Evolutionary conservation across 2,797 vertebrate species (phyloP).

Genomic region (Acrossocheilus fasciatus): DNA sequence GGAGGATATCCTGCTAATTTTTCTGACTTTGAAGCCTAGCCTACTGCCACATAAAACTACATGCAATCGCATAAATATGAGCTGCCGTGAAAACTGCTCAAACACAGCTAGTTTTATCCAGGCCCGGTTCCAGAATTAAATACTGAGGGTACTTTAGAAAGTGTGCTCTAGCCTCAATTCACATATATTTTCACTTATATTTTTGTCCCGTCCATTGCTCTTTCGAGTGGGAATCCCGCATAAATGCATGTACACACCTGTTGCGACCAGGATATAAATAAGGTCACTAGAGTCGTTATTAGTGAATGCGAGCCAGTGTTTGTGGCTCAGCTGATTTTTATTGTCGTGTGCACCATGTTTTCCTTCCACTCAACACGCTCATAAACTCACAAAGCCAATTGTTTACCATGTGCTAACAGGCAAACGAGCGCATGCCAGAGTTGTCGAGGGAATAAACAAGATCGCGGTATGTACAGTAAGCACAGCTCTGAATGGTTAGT

Average conservation of each 20-base stretch:
- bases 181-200: too few relatives aligned
- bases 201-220: too few relatives aligned
- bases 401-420: constrained; percentile 39
- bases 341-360: constrained; percentile 16
- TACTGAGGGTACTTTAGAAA: too few relatives aligned
- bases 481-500: background rate
- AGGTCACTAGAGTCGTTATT: background rate
- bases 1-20: too few relatives aligned
- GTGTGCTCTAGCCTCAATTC: too few relatives aligned
- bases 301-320: background rate
- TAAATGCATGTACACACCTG: background rate
- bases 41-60: too few relatives aligned
- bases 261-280: background rate
- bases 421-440: constrained; percentile 1
- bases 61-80: too few relatives aligned
- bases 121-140: too few relatives aligned
- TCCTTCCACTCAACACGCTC: constrained; percentile 27
- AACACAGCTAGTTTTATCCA: too few relatives aligned
- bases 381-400: constrained; percentile 41
- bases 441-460: constrained; percentile 23
- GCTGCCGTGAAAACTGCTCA: too few relatives aligned
- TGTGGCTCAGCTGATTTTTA: constrained; percentile 31
- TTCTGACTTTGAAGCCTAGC: too few relatives aligned
- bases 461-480: background rate
- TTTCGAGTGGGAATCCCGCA: too few relatives aligned